phyloP scores from a whole-genome alignment of 2,888 invertebrate species.

The Sisyra nigra region DNA sequence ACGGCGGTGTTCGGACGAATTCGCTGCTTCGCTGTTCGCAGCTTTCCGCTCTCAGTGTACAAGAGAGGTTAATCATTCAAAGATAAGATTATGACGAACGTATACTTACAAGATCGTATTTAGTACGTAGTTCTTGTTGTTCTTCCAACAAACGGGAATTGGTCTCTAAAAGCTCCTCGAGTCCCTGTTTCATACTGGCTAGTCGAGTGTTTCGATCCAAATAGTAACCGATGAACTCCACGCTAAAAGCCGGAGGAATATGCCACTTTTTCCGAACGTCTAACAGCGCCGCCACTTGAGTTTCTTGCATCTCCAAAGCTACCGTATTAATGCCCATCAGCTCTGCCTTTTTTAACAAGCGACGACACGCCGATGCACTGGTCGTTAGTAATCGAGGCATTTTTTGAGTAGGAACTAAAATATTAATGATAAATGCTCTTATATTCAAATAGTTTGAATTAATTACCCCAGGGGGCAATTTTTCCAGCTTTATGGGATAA shows the following conservation, averaged over 20 bases:
- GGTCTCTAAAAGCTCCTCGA: conserved; percentile 56
- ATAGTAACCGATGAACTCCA: conserved; percentile 90
- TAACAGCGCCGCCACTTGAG: conserved; percentile 61
- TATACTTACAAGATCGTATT: conserved; percentile 65
- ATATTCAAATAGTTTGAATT: background rate
- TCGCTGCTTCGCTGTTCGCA: too few species aligned
- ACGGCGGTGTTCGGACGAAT: too few species aligned
- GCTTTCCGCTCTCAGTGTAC: too few species aligned
- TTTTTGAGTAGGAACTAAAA: conserved; percentile 79
- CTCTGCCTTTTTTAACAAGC: conserved; percentile 70
- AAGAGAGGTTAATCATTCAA: too few species aligned
- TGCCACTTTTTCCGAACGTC: conserved; percentile 90
- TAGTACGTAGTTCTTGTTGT: conserved; percentile 54
- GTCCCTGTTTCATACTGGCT: conserved; percentile 56
- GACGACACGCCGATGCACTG: conserved; percentile 74
- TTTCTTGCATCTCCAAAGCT: conserved; percentile 66
- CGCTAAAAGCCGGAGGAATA: conserved; percentile 83
- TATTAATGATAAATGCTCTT: conserved; percentile 5
- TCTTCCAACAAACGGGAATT: conserved; percentile 61
- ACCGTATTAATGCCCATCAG: conserved; percentile 80
- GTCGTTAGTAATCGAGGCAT: conserved; percentile 83
- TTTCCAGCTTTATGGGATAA: conserved; percentile 53
- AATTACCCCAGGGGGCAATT: conserved; percentile 69
- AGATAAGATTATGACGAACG: too few species aligned
- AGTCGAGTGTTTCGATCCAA: conserved; percentile 75